Evolutionary conservation across 2,888 invertebrate genomes (phyloP), one percentile per base, ranked within the genome.

Genomic region (Monochamus alternatus): DNA sequence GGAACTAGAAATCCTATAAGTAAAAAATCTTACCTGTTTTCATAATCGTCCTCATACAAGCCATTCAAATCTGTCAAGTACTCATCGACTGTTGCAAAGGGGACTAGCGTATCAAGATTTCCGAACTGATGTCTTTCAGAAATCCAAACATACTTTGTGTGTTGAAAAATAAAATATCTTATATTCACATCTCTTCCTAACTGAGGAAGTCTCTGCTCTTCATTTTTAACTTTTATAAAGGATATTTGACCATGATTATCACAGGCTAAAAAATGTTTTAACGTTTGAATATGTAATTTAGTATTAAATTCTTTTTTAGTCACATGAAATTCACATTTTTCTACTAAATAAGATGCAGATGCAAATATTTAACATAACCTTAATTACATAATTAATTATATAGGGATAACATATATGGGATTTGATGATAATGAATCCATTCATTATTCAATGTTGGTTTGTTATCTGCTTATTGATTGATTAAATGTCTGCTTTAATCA

Each of bases 61-160:
- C 92, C 92, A 67, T 88, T 87, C 63, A 89, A 89, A 82, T 91
- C 90, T 83, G 91, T 91, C 88, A 91, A 88, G 79, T 92, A 87
- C 74, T 91, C 84, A 79, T 88, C 89, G 67, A 92, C 89, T 44
- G 90, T 90, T 58, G 75, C 69, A 44, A 74, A 75, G n/a, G 82
- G 85, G 52, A 91, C 88, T 77, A 92, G 87, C 75, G 89, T 83
- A 79, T 87, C 89, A 60, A 92, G 88, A 14, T 91, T 90, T 31
- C 90, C 87, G 86, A 91, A 92, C 63, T 86, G 82, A 47, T 89
- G 89, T 74, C 89, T 89, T 78, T 91, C 90, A 58, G 89, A 87
- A 9, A 90, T 86, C 91, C 92, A 92, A 79, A 92, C 89, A 84
- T 90, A 92, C 75, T 91, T 90, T 70, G 90, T 91, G 81, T 92